Base-by-base conservation (phyloP, 2,113 vertebrate species). In the Ciconia stormi region DNA sequence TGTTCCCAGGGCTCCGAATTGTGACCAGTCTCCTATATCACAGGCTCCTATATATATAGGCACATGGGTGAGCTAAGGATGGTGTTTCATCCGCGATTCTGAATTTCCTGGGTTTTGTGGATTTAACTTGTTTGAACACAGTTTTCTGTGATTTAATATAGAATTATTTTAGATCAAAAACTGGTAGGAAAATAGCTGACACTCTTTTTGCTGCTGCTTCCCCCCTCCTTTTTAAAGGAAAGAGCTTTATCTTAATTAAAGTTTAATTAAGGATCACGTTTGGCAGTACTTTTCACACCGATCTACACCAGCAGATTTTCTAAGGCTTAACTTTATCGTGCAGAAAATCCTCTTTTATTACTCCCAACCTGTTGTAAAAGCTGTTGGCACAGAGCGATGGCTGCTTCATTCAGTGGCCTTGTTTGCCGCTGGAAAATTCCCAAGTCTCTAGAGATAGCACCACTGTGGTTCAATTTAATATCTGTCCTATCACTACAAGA, bases 321-420 rank as follows among this genome's bases (percentile, higher is more conserved):
- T 98, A 98, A 98, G 99, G 99, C 99, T 99, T 99, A 99, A 99
- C 99, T 99, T 99, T 98, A 99, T 99, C 99, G 99, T 99, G 98
- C 99, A 99, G 99, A 99, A 99, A 99, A 99, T 99, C 99, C 99
- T 99, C 99, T 99, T 99, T 99, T 99, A 99, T 99, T 99, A 99
- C 99, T 99, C 99, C 99, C 99, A 99, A 99, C 99, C 99, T 99
- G 99, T 99, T 99, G 99, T 99, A 99, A 99, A 99, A 99, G 99
- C 99, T 99, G 99, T 99, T 99, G 99, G 99, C 99, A 99, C 98
- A 97, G 99, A 99, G 98, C 97, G 93, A 95, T 98, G 98, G 99
- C 98, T 98, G 99, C 98, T 98, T 99, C 99, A 99, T 99, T 99
- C 99, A 98, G 98, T 95, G 96, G 99, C 98, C 99, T 99, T 99